Percentiles rank a stretch among this genome's conserved stretches.
Conservation (phyloP, 2,113 vertebrate species). For the Anarrhichthys ocellatus region DNA sequence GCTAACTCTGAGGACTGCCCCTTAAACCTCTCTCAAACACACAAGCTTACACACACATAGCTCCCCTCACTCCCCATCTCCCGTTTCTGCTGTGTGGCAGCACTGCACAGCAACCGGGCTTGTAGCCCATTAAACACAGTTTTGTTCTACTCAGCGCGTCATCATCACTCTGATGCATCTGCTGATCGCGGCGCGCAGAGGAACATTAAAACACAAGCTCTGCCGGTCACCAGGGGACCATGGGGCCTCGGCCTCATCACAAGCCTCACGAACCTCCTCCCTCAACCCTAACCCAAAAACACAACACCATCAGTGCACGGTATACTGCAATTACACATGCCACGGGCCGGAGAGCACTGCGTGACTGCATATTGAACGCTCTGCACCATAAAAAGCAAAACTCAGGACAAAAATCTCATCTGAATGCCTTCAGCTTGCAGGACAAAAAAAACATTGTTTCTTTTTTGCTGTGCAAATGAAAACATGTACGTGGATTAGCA, state of each 20-base stretch:
- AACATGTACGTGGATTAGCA: conserved; percentile 49
- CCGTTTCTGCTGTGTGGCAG: conserved; percentile 19
- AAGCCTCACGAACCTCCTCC: neutral
- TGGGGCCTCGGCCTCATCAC: conserved; percentile 11
- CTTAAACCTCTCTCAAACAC: neutral
- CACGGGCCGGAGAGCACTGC: neutral
- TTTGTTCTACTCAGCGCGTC: conserved; percentile 70
- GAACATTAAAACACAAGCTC: conserved; percentile 54
- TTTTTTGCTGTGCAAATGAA: conserved; percentile 53
- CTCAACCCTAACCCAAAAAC: neutral
- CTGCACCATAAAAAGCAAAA: conserved; percentile 29
- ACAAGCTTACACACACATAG: neutral
- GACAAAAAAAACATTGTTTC: conserved; percentile 7
- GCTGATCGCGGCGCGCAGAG: conserved; percentile 64
- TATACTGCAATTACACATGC: too few species aligned
- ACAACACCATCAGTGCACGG: neutral
- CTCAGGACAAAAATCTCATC: conserved; percentile 1
- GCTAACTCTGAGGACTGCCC: neutral
- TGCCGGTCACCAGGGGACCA: conserved; percentile 22
- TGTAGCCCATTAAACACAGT: conserved; percentile 65
- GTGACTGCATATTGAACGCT: conserved; percentile 16
- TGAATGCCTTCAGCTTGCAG: neutral
- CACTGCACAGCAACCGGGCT: conserved; percentile 49
- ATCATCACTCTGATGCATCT: conserved; percentile 67
- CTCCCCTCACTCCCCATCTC: neutral